A percentile compares a stretch with the other conserved stretches of the same genome.
phyloP scores from a whole-genome alignment of 2,113 vertebrate genomes.

The Pseudopodoces humilis region DNA sequence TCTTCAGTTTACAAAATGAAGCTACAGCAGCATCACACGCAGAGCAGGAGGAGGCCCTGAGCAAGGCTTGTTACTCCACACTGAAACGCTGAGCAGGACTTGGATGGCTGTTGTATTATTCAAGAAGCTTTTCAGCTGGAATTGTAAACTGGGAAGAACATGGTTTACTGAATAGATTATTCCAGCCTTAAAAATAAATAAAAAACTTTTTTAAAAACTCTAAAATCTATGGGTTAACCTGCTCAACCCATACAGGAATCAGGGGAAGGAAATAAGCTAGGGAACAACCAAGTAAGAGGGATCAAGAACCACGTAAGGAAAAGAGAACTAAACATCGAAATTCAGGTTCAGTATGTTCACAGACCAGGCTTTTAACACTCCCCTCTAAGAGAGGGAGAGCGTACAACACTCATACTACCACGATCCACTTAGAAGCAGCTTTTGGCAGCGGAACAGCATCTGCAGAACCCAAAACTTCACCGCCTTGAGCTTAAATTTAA shows the following conservation, averaged over 20 bases:
- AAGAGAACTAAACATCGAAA: not conserved
- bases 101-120: not conserved
- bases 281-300: not conserved
- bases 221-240: not conserved
- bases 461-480: not conserved
- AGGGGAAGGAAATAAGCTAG: not conserved
- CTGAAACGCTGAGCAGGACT: not conserved
- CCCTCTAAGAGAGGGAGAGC: not conserved
- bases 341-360: not conserved
- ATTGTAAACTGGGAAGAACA: not conserved
- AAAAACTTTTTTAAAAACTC: not conserved
- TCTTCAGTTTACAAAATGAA: not conserved
- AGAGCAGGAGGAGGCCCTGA: not conserved
- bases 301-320: not conserved
- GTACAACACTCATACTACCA: not conserved
- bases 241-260: not conserved
- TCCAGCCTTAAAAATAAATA: not conserved
- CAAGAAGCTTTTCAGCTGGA: not conserved
- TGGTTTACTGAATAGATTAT: rapidly evolving
- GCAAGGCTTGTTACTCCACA: not conserved
- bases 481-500: not conserved
- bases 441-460: not conserved
- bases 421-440: not conserved
- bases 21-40: not conserved
- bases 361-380: too few species aligned